Evolutionary conservation across 2,888 invertebrate species (phyloP), one percentile per base, ranked within the genome.

Genomic region (Boloria euphrosyne): DNA sequence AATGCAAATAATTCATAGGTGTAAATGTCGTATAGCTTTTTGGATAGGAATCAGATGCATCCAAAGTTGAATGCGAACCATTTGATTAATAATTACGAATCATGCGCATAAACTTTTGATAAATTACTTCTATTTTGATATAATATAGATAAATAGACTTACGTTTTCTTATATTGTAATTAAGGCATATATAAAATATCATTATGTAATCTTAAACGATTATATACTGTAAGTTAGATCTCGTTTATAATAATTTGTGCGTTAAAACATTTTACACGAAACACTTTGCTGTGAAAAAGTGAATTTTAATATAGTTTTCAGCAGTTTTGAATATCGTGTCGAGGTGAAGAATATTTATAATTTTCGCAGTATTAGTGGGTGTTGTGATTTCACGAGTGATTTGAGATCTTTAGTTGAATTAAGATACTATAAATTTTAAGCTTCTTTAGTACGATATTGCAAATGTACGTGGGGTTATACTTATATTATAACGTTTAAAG

Each of bases 321-420:
- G 50, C 54, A 16, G n/a, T 57, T 60, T 62, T 50, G 53, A 57
- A 66, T 52, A 60, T 54, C 63, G 63, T 54, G 72, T 69, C 62
- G 64, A 17, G 52, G 43, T 63, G 51, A 47, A 53, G 38, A 61
- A 54, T 68, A 66, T 59, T 65, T 69, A 71, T 69, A 69, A 62
- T 58, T 52, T 61, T 57, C 47, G 55, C 22, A 16, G 49, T 51
- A 59, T 60, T 66, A 66, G 67, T 69, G 53, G 55, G 71, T 68
- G 73, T 71, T 71, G 73, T 74, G 72, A 70, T 72, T 74, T 70
- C 69, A 68, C 75, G 70, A 69, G 67, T 70, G 63, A 75, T 75
- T 75, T 76, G 69, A 72, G 52, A 67, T 59, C 53, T 59, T 57
- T 61, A 61, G 52, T 51, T 38, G 16, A 16, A 31, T 31, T 53